Percentiles rank a stretch among this genome's conserved stretches.
phyloP scores from a whole-genome alignment of 2,113 vertebrate species.

The Pelodiscus sinensis region DNA sequence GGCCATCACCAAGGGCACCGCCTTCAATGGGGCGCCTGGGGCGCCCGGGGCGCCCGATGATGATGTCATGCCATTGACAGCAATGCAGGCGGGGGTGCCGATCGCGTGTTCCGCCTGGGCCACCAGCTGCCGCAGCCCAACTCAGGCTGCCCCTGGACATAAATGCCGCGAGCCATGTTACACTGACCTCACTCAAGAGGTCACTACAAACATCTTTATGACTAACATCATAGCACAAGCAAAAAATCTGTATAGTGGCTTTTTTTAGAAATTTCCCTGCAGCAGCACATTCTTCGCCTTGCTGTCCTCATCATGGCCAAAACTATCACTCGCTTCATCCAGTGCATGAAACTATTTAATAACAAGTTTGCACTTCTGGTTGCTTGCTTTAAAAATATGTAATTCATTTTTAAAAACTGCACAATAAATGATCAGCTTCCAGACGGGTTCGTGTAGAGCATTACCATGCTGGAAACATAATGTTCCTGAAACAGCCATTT shows the following conservation, averaged over 20 bases:
- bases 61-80: too few relatives aligned
- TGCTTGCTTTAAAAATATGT: neutral
- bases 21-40: too few relatives aligned
- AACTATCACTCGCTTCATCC: neutral
- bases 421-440: conserved; percentile 10
- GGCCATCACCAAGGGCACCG: too few relatives aligned
- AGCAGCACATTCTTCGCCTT: neutral
- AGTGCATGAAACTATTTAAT: neutral
- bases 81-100: too few relatives aligned
- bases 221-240: neutral
- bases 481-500: conserved; percentile 1
- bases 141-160: too few relatives aligned
- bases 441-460: neutral
- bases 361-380: neutral
- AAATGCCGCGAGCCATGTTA: neutral
- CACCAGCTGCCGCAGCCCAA: too few relatives aligned
- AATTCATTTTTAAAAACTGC: conserved; percentile 15
- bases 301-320: neutral
- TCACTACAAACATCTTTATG: neutral
- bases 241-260: neutral
- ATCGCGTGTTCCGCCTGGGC: too few relatives aligned
- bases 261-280: neutral
- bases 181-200: neutral
- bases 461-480: conserved; percentile 10
- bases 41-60: too few relatives aligned